Conservation (phyloP, 2,797 vertebrate genomes). For the Pantherophis alleghaniensis region DNA sequence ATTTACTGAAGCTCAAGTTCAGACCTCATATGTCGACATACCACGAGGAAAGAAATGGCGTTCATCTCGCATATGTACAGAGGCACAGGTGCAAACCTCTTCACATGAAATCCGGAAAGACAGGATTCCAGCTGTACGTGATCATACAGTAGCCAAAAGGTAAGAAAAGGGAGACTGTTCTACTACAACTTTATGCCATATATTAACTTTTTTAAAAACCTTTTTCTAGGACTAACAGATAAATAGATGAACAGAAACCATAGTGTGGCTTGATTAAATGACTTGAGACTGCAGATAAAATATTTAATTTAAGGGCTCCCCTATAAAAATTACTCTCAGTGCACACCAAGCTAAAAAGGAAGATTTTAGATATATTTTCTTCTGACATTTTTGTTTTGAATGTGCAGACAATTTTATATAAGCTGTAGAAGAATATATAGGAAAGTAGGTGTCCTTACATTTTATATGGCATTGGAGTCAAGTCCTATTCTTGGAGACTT, state of each 20-base stretch:
- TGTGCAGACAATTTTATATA: not conserved
- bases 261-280: not conserved
- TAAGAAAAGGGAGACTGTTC: not conserved
- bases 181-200: not conserved
- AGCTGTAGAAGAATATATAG: not conserved
- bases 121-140: not conserved
- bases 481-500: not conserved
- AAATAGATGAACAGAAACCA: not conserved
- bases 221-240: not conserved
- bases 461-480: not conserved
- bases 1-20: constrained; percentile 33
- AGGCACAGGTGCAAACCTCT: constrained; percentile 19
- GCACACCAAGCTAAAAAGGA: not conserved
- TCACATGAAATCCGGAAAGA: constrained; percentile 16
- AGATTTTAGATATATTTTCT: not conserved
- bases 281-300: not conserved
- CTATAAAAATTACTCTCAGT: not conserved
- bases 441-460: not conserved
- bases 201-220: not conserved
- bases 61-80: not conserved
- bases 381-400: not conserved
- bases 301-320: not conserved
- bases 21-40: constrained; percentile 15
- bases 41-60: not conserved
- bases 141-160: not conserved